Percentiles rank a stretch among this genome's conserved stretches.
phyloP scores from a whole-genome alignment of 2,113 vertebrate genomes.

The Apodemus speciosus region DNA sequence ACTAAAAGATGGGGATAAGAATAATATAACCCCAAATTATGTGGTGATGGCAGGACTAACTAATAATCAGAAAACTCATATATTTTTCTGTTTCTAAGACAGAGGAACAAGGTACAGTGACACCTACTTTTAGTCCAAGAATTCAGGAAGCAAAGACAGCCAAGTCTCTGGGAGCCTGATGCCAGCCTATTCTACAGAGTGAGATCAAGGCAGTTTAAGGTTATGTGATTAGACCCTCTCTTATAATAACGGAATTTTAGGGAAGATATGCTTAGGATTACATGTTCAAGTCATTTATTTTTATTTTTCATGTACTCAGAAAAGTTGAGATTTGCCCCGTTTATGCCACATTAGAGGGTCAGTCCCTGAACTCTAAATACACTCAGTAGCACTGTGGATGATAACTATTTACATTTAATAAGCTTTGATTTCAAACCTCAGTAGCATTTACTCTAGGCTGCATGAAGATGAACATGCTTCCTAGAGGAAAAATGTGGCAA shows the following conservation, averaged over 20 bases:
- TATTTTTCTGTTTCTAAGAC: neutral
- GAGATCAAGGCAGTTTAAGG: neutral
- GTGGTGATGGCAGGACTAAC: neutral
- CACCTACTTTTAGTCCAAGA: neutral
- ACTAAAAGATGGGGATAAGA: neutral
- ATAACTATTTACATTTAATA: neutral
- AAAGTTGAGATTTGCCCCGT: neutral
- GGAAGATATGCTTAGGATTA: neutral
- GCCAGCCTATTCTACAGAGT: neutral
- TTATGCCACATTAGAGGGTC: neutral
- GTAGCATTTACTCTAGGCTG: neutral
- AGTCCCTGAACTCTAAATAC: neutral
- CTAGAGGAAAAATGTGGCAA: neutral
- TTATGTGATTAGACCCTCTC: no score
- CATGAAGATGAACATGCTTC: rapidly evolving
- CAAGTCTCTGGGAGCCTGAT: no score
- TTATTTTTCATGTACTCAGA: neutral
- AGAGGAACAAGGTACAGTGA: neutral
- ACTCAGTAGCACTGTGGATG: neutral
- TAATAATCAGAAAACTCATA: neutral
- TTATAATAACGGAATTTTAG: neutral
- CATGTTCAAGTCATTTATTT: neutral
- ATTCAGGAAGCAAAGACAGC: neutral
- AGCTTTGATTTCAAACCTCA: neutral
- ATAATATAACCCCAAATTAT: neutral